Evolutionary conservation across 1,140 invertebrate genomes (phyloP), one percentile per base, ranked within the genome.

Genomic region (Bradynema listronoti): DNA sequence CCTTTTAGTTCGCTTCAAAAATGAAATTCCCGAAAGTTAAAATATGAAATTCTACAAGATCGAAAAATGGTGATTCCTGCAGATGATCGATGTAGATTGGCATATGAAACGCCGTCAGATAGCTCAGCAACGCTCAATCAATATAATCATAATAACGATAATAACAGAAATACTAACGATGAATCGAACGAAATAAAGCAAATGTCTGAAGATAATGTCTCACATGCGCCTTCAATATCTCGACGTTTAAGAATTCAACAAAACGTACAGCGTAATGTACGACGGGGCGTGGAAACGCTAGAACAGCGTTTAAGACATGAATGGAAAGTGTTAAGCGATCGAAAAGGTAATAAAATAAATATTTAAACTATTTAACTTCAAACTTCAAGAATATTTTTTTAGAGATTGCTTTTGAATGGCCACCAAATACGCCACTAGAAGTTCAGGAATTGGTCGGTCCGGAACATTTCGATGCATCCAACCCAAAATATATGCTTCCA

Each of bases 391-490:
- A 42, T 9, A n/a, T 53, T 43, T 33, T 61, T 72, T 27, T 53
- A 73, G 71, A 73, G 54, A 72, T 73, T 47, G 43, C 55, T 25
- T 73, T 73, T 51, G 65, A 65, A 32, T 73, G 72, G 72, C 71
- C 71, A 14, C 14, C 36, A 29, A 61, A 75, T 29, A 74, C 72
- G 3, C 71, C 71, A 7, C 50, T 75, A 16, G 71, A 73, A 60
- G 72, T 73, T 4, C 59, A 61, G 30, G 72, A 73, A 50, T 42
- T 75, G 24, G 71, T 73, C 14, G 71, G 71, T 19, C 65, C 71
- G 7, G 65, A 69, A 29, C 43, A 65, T 30, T 73, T 72, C 41
- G 71, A 73, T 42, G 45, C 73, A 0, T 58, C 61, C 1, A 62
- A 42, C 19, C 69, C 66, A 14, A 56, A 69, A 39, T 73, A 75